Evolutionary conservation across 2,113 vertebrate genomes (phyloP).

Genomic region (Nerophis ophidion): DNA sequence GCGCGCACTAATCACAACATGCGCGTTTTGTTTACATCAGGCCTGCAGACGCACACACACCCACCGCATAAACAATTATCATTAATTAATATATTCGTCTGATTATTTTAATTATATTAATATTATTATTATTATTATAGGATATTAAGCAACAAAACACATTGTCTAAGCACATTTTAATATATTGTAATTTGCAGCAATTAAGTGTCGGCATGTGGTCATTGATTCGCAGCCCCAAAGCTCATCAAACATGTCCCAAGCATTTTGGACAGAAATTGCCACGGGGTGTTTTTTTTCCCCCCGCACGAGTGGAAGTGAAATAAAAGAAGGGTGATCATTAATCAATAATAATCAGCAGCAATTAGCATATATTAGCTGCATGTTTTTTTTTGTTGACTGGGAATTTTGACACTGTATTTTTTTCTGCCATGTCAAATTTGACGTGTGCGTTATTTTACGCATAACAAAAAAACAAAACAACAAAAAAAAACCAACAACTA

Average conservation of each 20-base stretch:
- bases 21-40: neutral
- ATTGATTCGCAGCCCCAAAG: constrained; percentile 14
- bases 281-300: constrained; percentile 26
- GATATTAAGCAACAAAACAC: too few relatives aligned
- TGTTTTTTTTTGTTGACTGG: constrained; percentile 28
- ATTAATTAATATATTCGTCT: too few relatives aligned
- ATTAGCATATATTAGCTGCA: constrained; percentile 44
- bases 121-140: too few relatives aligned
- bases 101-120: too few relatives aligned
- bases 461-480: too few relatives aligned
- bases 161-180: too few relatives aligned
- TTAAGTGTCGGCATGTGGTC: too few relatives aligned
- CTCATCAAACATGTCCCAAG: constrained; percentile 32
- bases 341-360: constrained; percentile 58
- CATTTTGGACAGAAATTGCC: constrained; percentile 28
- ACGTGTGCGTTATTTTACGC: neutral
- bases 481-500: too few relatives aligned
- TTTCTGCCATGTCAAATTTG: constrained; percentile 1
- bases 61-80: too few relatives aligned
- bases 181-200: too few relatives aligned
- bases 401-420: constrained; percentile 16
- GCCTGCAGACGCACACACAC: too few relatives aligned
- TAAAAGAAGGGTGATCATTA: constrained; percentile 38
- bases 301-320: constrained; percentile 20
- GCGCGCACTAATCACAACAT: constrained; percentile 11